Evolutionary conservation across 1,140 invertebrate species (phyloP).

Genomic region (Watersipora subatra): DNA sequence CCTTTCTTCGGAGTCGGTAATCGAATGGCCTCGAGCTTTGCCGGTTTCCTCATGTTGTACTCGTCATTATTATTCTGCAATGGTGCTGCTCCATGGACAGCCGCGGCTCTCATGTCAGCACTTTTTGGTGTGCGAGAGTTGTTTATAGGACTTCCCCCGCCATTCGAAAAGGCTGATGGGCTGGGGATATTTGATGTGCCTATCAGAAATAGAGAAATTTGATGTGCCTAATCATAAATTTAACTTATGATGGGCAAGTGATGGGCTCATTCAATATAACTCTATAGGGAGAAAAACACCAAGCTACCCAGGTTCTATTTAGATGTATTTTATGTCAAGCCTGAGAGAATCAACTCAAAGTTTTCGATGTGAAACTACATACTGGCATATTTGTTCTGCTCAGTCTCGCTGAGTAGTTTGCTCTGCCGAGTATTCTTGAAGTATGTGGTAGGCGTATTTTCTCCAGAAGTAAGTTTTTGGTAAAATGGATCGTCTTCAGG

Average conservation of each 20-base stretch:
- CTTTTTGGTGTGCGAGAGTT: conserved; percentile 20
- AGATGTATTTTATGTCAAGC: too few relatives aligned
- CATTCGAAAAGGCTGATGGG: conserved; percentile 9
- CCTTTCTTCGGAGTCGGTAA: conserved; percentile 1
- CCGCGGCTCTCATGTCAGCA: conserved; percentile 15
- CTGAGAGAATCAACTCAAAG: too few relatives aligned
- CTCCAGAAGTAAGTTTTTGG: conserved; percentile 48
- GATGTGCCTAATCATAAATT: too few relatives aligned
- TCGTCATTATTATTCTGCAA: conserved; percentile 19
- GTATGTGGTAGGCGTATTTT: conserved; percentile 56
- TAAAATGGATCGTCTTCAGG: conserved; percentile 10
- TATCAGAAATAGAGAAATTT: not conserved
- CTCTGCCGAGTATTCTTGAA: conserved; percentile 54
- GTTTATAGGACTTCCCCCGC: conserved; percentile 11
- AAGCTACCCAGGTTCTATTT: too few relatives aligned
- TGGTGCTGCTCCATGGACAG: conserved; percentile 22
- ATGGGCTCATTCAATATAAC: too few relatives aligned
- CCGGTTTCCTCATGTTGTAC: not conserved
- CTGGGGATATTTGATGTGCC: not conserved
- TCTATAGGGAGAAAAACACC: too few relatives aligned
- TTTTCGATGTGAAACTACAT: too few relatives aligned
- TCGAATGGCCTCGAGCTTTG: not conserved
- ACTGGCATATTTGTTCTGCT: conserved; percentile 25
- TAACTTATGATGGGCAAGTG: too few relatives aligned
- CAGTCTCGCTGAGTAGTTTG: conserved; percentile 46